These are phyloP conservation scores for Ochropleura plecta DNA, from an alignment of 2,888 invertebrate species.

Conservation along the genomic window DNA sequence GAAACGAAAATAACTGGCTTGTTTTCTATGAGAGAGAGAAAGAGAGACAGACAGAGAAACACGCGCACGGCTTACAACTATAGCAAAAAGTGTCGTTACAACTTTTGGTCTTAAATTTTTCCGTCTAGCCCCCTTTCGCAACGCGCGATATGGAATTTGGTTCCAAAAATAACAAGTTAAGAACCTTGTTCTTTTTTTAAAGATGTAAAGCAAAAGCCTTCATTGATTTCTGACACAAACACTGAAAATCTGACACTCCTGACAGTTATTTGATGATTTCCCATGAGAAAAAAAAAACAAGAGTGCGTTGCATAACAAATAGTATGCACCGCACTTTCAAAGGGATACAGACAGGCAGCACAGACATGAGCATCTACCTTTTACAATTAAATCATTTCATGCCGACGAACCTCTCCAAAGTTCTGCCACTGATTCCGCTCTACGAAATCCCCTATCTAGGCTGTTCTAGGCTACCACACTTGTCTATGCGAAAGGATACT, in stretches of 20 bases:
- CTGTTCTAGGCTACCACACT: neutral
- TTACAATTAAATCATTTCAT: neutral
- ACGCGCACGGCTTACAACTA: no score
- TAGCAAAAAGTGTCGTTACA: no score
- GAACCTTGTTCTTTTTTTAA: neutral
- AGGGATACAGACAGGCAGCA: neutral
- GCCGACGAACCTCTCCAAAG: neutral
- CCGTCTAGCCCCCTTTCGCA: no score
- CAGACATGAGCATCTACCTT: neutral
- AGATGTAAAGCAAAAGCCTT: neutral
- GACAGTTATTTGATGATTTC: no score
- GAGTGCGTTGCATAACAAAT: neutral
- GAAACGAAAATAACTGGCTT: no score
- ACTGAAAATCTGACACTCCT: no score
- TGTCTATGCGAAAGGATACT: no score
- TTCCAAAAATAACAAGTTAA: neutral
- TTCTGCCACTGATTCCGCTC: fast-evolving
- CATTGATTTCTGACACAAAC: neutral
- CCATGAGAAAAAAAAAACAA: neutral
- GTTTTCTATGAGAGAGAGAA: no score
- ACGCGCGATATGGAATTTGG: no score
- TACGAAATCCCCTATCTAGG: neutral
- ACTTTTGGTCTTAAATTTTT: no score
- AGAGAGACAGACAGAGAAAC: no score
- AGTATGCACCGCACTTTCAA: neutral